These are phyloP conservation scores for Sandelia bainsii DNA, from an alignment of 2,797 vertebrate genomes.

Conservation along the genomic window DNA sequence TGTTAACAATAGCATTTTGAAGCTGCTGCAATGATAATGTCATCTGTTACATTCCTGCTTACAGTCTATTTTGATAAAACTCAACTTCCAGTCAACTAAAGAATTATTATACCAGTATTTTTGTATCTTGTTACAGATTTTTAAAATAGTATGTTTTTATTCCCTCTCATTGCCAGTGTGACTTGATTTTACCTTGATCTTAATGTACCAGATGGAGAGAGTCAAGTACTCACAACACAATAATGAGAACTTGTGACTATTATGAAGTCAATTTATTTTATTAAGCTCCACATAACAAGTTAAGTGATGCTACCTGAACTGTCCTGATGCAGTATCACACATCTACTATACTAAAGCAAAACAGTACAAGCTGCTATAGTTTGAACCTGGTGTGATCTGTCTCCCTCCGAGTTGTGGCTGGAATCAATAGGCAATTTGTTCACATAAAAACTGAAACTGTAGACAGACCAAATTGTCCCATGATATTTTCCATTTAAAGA, in stretches of 20 bases:
- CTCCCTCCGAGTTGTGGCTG: constrained; percentile 5
- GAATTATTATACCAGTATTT: neutral
- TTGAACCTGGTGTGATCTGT: constrained; percentile 27
- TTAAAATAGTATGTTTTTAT: neutral
- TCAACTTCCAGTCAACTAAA: too few species aligned
- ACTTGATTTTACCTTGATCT: neutral
- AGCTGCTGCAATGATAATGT: neutral
- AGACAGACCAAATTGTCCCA: constrained; percentile 5
- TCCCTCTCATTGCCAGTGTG: neutral
- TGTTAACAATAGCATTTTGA: too few species aligned
- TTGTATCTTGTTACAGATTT: too few species aligned
- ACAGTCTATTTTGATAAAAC: too few species aligned
- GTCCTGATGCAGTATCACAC: neutral
- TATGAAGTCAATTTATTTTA: constrained; percentile 16
- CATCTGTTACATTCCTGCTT: neutral
- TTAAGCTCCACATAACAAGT: neutral
- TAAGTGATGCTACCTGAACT: constrained; percentile 4
- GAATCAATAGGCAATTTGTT: constrained; percentile 65
- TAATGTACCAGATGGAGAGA: neutral
- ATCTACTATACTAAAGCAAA: neutral
- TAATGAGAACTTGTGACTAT: neutral
- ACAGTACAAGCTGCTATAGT: neutral
- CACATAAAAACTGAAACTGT: constrained; percentile 39
- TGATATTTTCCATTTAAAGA: constrained; percentile 34
- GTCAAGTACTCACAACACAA: neutral